Evolutionary conservation across 2,888 invertebrate species (phyloP).

Genomic region (Diogma glabrata): DNA sequence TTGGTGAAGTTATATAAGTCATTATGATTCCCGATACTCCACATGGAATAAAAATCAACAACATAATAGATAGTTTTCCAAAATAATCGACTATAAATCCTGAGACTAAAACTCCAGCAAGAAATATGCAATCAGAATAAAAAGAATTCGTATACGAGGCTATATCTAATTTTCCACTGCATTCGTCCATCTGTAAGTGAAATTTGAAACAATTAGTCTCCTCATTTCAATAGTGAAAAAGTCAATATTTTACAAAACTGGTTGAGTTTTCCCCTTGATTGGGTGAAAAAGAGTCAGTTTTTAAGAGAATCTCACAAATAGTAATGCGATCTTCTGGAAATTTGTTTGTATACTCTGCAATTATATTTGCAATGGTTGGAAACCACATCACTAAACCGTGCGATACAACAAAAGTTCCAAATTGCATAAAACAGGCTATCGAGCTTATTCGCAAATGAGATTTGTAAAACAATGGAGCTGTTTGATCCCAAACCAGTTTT

Average conservation of each 20-base stretch:
- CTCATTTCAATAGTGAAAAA: too few species aligned
- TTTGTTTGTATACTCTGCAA: slow-evolving; percentile 25
- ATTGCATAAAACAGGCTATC: slow-evolving; percentile 29
- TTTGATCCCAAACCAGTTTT: slow-evolving; percentile 31
- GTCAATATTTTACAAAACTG: too few species aligned
- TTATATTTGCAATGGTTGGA: slow-evolving; percentile 30
- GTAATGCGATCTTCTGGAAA: slow-evolving; percentile 24
- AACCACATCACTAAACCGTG: slow-evolving; percentile 33
- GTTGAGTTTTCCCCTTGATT: too few species aligned
- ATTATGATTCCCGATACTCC: slow-evolving; percentile 24
- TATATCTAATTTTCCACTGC: too few species aligned
- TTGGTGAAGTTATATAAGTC: slow-evolving; percentile 22
- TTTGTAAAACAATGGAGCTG: slow-evolving; percentile 28
- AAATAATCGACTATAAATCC: slow-evolving; percentile 26
- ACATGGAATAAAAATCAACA: slow-evolving; percentile 23
- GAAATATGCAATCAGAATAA: too few species aligned
- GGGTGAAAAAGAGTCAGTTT: too few species aligned
- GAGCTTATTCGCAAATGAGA: slow-evolving; percentile 26
- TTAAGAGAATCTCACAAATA: slow-evolving; percentile 29
- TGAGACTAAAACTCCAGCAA: slow-evolving; percentile 26
- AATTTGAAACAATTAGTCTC: too few species aligned
- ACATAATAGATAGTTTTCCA: slow-evolving; percentile 25
- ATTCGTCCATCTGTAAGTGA: too few species aligned
- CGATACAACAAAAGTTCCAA: slow-evolving; percentile 28
- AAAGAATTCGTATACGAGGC: too few species aligned